Evolutionary conservation across 1,140 invertebrate genomes (phyloP), one percentile per base, ranked within the genome.

Genomic region (Diplogasteroides magnus): DNA sequence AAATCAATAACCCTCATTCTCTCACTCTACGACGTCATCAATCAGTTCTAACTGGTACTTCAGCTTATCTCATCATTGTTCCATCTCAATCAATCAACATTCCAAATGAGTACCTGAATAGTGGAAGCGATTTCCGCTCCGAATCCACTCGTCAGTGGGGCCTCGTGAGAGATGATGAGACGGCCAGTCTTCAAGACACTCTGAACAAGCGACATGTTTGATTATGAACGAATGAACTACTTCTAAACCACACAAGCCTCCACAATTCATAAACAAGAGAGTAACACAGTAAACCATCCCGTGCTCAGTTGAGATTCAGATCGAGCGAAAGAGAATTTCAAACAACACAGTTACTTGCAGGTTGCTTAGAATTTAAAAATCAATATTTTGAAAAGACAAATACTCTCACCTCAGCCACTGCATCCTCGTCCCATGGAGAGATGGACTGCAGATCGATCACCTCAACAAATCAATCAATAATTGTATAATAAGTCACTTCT

Each of bases 151-250:
- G 94, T 98, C 29, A 94, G 82, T 19, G 96, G 95, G 2, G 97
- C 97, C 86, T 99, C 97, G 83, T 99, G 97, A 0, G 94, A 87
- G 56, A 99, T 87, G 13, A 99, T 82, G 14, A 90, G 88, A 37
- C 93, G 87, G 1, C 94, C 94, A 1, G 96, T 98, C 86, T 98
- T 98, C 77, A 88, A 90, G 13, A 90, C 94, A 0, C 93, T 97
- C 93, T 97, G 78, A 67, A 78, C 59, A 64, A 69, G 25, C 32
- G 27, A 25, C 27, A 31, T n/a, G n/a, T n/a, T n/a, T n/a, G n/a
- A 71, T 48, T 2, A 19, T 0, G 14, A 27, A n/a, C n/a, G n/a
- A n/a, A n/a, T n/a, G n/a, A n/a, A n/a, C n/a, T n/a, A n/a, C n/a
- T n/a, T n/a, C n/a, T n/a, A n/a, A n/a, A n/a, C n/a, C n/a, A n/a